Evolutionary conservation across 1,140 invertebrate genomes (phyloP), one percentile per base, ranked within the genome.

Genomic region (Cepaea nemoralis): DNA sequence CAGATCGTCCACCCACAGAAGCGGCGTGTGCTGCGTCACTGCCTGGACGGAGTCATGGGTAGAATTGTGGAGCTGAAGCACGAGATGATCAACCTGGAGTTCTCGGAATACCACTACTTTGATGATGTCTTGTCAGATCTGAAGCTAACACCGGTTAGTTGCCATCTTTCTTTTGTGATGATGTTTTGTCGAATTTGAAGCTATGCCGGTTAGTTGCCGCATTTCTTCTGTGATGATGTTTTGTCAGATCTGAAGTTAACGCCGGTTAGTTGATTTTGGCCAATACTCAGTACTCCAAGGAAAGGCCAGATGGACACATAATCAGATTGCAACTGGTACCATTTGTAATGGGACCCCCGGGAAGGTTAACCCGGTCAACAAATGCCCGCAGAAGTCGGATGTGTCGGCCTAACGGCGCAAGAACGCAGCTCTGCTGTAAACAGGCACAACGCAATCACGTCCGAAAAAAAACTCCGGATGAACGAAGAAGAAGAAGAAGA

Each of bases 1-100:
- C 96, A 97, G 92, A 94, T 97, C 78, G 93, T 97, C 39, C 97
- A 99, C 88, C 96, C 97, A 0, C 97, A 99, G 90, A 98, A 98
- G 89, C 92, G 97, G 63, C 87, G 95, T 40, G 91, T 98, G 3
- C 92, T 98, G 0, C 94, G 94, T 69, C 94, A 95, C 83, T 89
- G 97, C 1, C 89, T 98, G 0, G 96, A 98, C 89, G 94, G 94
- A 0, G 94, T 94, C 39, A 93, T 98, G 66, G 97, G 96, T 5
- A 93, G 97, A 69, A 87, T 93, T 12, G 82, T 93, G 12, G 93
- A 94, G 85, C 81, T 94, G 8, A 93, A 93, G 86, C 94, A 96
- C 87, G 96, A 98, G 87, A 92, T 98, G 73, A 96, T 97, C 0
- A 95, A 96, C 83, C 92, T 97, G 3, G 95, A 97, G 88, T 91